Evolutionary conservation across 2,797 vertebrate genomes (phyloP), one percentile per base, ranked within the genome.

Genomic region (Cygnus olor): DNA sequence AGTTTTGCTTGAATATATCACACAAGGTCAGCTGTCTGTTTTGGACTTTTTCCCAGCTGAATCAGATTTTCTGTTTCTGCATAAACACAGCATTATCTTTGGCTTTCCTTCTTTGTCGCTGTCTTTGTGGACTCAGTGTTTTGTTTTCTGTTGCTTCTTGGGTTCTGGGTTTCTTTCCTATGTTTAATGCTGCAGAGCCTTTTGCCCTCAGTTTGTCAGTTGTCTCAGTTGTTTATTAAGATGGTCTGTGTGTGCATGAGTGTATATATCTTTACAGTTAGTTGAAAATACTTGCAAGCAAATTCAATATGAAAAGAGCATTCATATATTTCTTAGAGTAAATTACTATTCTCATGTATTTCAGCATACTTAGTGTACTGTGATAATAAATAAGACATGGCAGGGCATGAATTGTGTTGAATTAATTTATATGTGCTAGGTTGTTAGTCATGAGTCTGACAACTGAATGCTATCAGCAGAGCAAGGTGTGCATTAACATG

Each of bases 341-440:
- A 95, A 90, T 84, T 81, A 83, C 17, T 80, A 3, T 74, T 78
- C 47, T 87, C 20, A 14, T 13, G 60, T 40, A 51, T 90, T 89
- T 88, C 61, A 78, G 15, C 21, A 94, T 65, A 63, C 38, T 88
- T 71, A 73, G 57, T 86, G 20, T 77, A 20, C n/a, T 83, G 56
- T 73, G 76, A 81, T 94, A 95, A 94, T 78, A 82, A 95, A 40
- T 84, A 65, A 89, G 51, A 92, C 47, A 92, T 47, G 87, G 70
- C 49, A 90, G 25, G 64, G 25, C 63, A 73, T 71, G 92, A 95
- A 85, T 89, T 69, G 14, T 85, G 15, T 63, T 83, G 56, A 85
- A 88, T 86, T 97, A 92, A 96, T 97, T 94, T 95, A 80, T 53
- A 82, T 17, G 32, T 95, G 56, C 32, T 91, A 49, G 38, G 19